A percentile compares a stretch with the other conserved stretches of the same genome.
Conservation (phyloP, 37 sponge, comb jelly and placozoan species). For the Mnemiopsis leidyi region DNA sequence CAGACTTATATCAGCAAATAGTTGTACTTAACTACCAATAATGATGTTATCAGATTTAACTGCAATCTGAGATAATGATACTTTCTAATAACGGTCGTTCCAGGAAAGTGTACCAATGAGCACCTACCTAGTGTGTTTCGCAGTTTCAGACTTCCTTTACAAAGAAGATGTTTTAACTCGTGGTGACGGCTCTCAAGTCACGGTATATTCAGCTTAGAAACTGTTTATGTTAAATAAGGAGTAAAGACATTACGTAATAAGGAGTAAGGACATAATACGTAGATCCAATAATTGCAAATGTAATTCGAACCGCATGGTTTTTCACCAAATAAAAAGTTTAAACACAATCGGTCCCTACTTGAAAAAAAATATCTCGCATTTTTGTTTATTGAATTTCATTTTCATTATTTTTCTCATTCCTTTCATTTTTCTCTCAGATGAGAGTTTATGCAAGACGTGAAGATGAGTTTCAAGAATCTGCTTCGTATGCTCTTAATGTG, state of each 20-base stretch:
- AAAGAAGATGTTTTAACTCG: neutral
- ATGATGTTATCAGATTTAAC: too few species aligned
- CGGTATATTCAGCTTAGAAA: neutral
- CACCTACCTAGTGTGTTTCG: slow-evolving; percentile 94
- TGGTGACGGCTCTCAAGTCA: neutral
- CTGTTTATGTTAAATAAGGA: neutral
- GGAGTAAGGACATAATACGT: too few species aligned
- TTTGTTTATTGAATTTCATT: neutral
- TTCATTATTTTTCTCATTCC: neutral
- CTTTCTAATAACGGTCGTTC: slow-evolving; percentile 69
- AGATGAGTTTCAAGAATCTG: slow-evolving; percentile 68
- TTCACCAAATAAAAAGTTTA: too few species aligned
- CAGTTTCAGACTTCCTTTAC: slow-evolving; percentile 79
- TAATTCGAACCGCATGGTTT: too few species aligned
- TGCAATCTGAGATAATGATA: too few species aligned
- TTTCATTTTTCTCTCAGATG: slow-evolving; percentile 67
- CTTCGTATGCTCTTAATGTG: slow-evolving; percentile 75
- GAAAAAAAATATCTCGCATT: too few species aligned
- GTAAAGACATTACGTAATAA: too few species aligned
- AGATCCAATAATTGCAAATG: too few species aligned
- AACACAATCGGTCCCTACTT: too few species aligned
- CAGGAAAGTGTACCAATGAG: slow-evolving; percentile 83
- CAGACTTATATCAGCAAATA: too few species aligned
- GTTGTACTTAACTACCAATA: too few species aligned
- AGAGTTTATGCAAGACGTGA: slow-evolving; percentile 80